A percentile compares a stretch with the other conserved stretches of the same genome.
Conservation (phyloP, 2,888 invertebrate species). For the Camptogramma bilineatum region DNA sequence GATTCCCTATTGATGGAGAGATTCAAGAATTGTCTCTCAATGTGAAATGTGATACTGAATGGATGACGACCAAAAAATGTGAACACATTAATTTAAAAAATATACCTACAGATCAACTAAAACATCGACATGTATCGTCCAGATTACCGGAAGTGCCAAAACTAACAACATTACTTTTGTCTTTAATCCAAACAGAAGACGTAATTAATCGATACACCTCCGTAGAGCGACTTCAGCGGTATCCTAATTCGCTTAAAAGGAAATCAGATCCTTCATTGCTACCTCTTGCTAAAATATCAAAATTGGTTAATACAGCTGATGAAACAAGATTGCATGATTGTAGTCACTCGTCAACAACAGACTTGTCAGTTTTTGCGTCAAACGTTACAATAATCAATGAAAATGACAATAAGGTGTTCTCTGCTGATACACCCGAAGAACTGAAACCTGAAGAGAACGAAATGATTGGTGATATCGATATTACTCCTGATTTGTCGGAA, state of each 20-base stretch:
- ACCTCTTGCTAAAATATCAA: constrained; percentile 29
- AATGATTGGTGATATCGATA: too few relatives aligned
- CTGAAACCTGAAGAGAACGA: too few relatives aligned
- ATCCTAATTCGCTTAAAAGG: constrained; percentile 28
- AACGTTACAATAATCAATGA: too few relatives aligned
- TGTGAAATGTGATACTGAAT: constrained; percentile 30
- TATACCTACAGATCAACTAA: background rate
- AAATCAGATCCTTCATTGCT: constrained; percentile 21
- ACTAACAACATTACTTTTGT: constrained; percentile 28
- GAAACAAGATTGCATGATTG: background rate
- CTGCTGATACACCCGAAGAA: too few relatives aligned
- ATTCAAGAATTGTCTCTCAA: background rate
- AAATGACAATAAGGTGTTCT: too few relatives aligned
- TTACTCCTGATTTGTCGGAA: too few relatives aligned
- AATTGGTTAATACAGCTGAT: constrained; percentile 11
- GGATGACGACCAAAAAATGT: constrained; percentile 29
- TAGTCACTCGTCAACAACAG: too few relatives aligned
- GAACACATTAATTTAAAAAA: background rate
- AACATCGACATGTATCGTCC: background rate
- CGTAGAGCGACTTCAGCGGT: background rate
- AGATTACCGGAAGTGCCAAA: constrained; percentile 18
- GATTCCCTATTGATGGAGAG: constrained; percentile 7
- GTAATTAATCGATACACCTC: constrained; percentile 11
- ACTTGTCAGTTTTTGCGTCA: too few relatives aligned
- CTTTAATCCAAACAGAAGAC: constrained; percentile 27